Evolutionary conservation across 2,113 vertebrate species (phyloP).

Genomic region (Alces alces): DNA sequence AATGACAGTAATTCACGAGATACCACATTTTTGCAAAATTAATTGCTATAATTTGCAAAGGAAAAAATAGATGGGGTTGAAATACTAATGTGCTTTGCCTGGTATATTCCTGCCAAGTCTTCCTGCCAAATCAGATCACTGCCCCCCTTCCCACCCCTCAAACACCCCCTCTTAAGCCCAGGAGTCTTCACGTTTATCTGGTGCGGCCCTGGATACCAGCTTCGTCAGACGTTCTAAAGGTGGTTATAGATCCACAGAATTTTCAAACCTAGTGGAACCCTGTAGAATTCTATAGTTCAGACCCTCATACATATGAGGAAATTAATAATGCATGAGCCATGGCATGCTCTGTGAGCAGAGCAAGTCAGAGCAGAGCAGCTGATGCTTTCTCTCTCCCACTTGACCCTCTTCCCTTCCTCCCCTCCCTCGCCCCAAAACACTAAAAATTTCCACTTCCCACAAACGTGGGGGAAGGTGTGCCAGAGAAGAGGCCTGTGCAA

Average conservation of each 20-base stretch:
- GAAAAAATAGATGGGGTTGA: neutral
- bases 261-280: neutral
- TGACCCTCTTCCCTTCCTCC: neutral
- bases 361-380: neutral
- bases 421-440: neutral
- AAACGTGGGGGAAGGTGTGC: accelerated
- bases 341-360: neutral
- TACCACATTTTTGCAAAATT: neutral
- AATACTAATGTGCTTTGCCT: neutral
- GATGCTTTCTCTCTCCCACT: neutral
- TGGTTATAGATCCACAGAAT: neutral
- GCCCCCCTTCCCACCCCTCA: neutral
- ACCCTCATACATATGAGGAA: neutral
- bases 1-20: neutral
- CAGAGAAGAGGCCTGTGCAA: neutral
- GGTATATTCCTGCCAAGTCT: neutral
- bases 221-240: neutral
- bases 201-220: accelerated
- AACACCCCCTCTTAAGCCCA: neutral
- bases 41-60: neutral
- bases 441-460: neutral
- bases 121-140: neutral
- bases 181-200: neutral
- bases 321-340: too few species aligned
- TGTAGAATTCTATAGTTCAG: neutral